phyloP scores from a whole-genome alignment of 2,888 invertebrate genomes.

The Scaptodrosophila latifasciaeformis region DNA sequence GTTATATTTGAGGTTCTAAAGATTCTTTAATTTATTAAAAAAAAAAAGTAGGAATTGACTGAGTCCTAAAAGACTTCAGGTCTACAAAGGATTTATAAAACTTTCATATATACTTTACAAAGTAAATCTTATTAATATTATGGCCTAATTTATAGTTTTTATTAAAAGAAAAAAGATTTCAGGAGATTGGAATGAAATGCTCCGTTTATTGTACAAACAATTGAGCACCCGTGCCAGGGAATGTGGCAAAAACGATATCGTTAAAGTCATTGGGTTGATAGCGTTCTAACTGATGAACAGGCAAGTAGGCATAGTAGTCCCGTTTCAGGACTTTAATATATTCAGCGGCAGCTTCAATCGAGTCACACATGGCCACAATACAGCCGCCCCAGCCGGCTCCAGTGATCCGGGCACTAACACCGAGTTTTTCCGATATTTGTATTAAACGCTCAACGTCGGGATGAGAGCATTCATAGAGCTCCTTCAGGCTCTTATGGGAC shows the following conservation, averaged over 20 bases:
- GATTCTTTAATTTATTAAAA: no score
- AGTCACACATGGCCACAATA: slow-evolving; percentile 82
- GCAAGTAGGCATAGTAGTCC: slow-evolving; percentile 81
- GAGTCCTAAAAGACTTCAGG: no score
- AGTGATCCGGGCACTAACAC: slow-evolving; percentile 92
- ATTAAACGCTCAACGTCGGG: slow-evolving; percentile 89
- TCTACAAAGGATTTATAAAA: no score
- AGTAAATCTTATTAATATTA: no score
- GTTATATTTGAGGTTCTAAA: no score
- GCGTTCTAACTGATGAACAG: slow-evolving; percentile 72
- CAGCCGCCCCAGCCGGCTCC: slow-evolving; percentile 99
- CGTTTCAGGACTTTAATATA: slow-evolving; percentile 83
- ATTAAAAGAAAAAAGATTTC: slow-evolving; percentile 26
- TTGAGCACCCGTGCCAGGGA: slow-evolving; percentile 73
- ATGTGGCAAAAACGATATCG: slow-evolving; percentile 82
- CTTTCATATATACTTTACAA: no score
- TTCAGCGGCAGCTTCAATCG: slow-evolving; percentile 78
- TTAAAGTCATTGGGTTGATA: slow-evolving; percentile 76
- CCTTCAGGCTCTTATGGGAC: slow-evolving; percentile 90
- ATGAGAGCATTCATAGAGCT: slow-evolving; percentile 95
- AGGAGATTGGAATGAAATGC: slow-evolving; percentile 28
- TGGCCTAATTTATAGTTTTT: no score
- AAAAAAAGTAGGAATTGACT: no score
- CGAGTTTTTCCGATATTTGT: slow-evolving; percentile 81
- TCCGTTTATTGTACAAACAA: slow-evolving; percentile 47